Conservation (phyloP, 1,140 invertebrate genomes). For the Drepana arcuata region DNA sequence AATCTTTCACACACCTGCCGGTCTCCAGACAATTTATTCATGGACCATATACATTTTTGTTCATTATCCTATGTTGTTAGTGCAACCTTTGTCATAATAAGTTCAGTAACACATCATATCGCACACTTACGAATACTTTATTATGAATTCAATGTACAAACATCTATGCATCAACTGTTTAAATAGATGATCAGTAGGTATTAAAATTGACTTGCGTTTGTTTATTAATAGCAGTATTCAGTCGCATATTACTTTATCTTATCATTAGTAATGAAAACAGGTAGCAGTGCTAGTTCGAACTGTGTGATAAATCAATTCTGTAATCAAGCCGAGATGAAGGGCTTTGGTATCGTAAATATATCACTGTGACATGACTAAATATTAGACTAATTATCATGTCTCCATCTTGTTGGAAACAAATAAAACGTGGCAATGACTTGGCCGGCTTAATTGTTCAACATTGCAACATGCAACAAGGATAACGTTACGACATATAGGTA, state of each 20-base stretch:
- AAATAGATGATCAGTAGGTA: not conserved
- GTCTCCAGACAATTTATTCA: too few relatives aligned
- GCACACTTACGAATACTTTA: too few relatives aligned
- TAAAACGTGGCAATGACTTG: slow-evolving; percentile 33
- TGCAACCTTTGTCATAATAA: too few relatives aligned
- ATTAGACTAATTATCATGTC: slow-evolving; percentile 21
- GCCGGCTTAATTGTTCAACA: slow-evolving; percentile 30
- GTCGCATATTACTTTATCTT: slow-evolving; percentile 15
- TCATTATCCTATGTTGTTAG: too few relatives aligned
- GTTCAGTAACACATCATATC: too few relatives aligned
- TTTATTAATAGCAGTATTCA: not conserved
- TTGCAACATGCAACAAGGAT: slow-evolving; percentile 24
- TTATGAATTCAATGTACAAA: not conserved
- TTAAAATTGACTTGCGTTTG: not conserved
- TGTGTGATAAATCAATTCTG: slow-evolving; percentile 44
- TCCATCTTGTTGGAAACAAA: slow-evolving; percentile 27
- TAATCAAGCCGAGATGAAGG: slow-evolving; percentile 31
- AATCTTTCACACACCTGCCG: too few relatives aligned
- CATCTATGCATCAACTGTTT: not conserved
- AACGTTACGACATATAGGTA: slow-evolving; percentile 11
- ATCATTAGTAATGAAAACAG: slow-evolving; percentile 22
- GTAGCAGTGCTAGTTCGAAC: slow-evolving; percentile 32
- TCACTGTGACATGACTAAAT: slow-evolving; percentile 38
- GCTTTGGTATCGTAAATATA: slow-evolving; percentile 43
- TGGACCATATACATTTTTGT: too few relatives aligned